These are phyloP conservation scores for Scylla paramamosain DNA, from an alignment of 1,140 invertebrate genomes.

Conservation along the genomic window DNA sequence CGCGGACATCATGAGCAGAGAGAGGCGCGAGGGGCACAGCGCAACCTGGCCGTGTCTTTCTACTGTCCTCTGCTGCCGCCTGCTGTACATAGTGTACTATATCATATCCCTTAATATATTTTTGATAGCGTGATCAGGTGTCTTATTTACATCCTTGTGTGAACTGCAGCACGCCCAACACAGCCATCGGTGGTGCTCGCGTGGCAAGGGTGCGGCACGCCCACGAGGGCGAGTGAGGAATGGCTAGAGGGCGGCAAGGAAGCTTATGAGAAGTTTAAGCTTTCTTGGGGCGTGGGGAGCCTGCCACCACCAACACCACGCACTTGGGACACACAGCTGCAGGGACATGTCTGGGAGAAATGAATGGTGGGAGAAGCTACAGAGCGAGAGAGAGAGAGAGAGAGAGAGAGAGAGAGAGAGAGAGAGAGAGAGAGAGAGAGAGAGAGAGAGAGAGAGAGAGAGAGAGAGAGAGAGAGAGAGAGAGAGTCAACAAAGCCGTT, in stretches of 20 bases:
- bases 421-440: background rate
- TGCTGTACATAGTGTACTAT: background rate
- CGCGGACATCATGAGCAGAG: conserved; percentile 86
- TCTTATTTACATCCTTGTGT: background rate
- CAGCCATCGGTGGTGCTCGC: background rate
- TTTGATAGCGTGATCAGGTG: background rate
- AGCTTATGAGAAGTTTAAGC: too few relatives aligned
- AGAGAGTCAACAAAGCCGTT: background rate
- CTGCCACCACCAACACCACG: background rate
- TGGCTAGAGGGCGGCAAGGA: background rate
- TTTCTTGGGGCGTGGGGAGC: too few relatives aligned
- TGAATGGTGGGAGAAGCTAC: background rate
- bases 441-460: background rate
- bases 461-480: conserved; percentile 1
- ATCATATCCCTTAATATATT: background rate
- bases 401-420: background rate
- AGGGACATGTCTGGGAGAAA: background rate
- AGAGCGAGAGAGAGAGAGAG: conserved; percentile 10
- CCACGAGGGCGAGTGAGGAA: background rate
- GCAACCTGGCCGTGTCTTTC: background rate
- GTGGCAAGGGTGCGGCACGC: background rate
- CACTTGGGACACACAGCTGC: background rate
- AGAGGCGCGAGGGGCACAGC: background rate
- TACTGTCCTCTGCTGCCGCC: background rate
- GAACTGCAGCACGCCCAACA: background rate